Conservation (phyloP, 2,888 invertebrate genomes). For the Hydrotaea diabolus region DNA sequence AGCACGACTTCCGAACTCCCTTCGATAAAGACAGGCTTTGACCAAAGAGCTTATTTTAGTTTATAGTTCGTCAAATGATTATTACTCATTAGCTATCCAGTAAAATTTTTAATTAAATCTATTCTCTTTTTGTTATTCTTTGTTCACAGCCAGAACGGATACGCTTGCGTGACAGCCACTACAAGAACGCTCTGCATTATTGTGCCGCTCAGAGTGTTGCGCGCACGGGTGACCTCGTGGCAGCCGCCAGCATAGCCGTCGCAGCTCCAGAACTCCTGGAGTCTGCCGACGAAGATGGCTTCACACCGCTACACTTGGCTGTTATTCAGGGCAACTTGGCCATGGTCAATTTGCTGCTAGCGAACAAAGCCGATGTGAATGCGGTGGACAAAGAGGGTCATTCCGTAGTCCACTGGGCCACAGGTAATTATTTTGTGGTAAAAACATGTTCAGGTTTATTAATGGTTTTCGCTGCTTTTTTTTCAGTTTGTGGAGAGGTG, state of each 20-base stretch:
- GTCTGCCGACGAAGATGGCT: slow-evolving; percentile 94
- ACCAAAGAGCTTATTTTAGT: no score
- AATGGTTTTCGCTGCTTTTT: not conserved
- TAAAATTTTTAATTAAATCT: not conserved
- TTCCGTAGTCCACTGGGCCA: slow-evolving; percentile 98
- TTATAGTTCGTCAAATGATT: no score
- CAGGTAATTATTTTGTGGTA: slow-evolving; percentile 84
- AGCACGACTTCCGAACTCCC: no score
- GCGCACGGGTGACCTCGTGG: slow-evolving; percentile 81
- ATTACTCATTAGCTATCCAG: no score
- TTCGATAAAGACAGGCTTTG: no score
- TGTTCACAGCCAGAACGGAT: slow-evolving; percentile 83
- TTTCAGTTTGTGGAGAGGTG: slow-evolving; percentile 94
- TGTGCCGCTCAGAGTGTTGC: slow-evolving; percentile 84
- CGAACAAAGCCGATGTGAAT: slow-evolving; percentile 93
- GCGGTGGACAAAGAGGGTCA: slow-evolving; percentile 96
- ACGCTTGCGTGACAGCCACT: slow-evolving; percentile 88
- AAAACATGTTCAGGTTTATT: not conserved
- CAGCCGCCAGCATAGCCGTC: slow-evolving; percentile 89
- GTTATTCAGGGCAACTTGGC: slow-evolving; percentile 96
- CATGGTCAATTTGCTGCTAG: slow-evolving; percentile 91
- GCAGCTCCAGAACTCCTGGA: slow-evolving; percentile 93
- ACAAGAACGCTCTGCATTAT: slow-evolving; percentile 95
- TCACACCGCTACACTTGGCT: slow-evolving; percentile 96
- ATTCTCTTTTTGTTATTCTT: slow-evolving; percentile 1